A percentile compares a stretch with the other conserved stretches of the same genome.
phyloP scores from a whole-genome alignment of 2,113 vertebrate species.

The Seriola rivoliana region DNA sequence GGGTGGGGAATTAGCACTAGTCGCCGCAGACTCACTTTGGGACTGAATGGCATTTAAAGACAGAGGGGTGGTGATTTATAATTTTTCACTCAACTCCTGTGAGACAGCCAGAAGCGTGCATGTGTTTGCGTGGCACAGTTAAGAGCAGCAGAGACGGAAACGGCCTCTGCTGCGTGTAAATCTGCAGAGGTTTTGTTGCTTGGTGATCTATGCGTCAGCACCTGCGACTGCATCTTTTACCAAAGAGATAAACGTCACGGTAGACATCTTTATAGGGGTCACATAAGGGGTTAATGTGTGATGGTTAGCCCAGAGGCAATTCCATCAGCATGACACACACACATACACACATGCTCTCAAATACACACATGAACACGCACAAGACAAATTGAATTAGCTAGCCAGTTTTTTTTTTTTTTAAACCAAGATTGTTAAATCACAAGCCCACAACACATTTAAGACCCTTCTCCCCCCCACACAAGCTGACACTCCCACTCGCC shows the following conservation, averaged over 20 bases:
- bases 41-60: slow-evolving; percentile 61
- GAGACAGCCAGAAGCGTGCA: slow-evolving; percentile 20
- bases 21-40: slow-evolving; percentile 15
- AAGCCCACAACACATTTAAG: slow-evolving; percentile 65
- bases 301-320: slow-evolving; percentile 57
- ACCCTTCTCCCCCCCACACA: slow-evolving; percentile 37
- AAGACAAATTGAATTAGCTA: slow-evolving; percentile 69
- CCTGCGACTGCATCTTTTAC: slow-evolving; percentile 67
- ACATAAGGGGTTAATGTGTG: slow-evolving; percentile 77
- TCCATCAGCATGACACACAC: slow-evolving; percentile 53
- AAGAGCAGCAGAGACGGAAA: slow-evolving; percentile 19
- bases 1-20: slow-evolving; percentile 39
- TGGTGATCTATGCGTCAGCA: slow-evolving; percentile 60
- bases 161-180: slow-evolving; percentile 44
- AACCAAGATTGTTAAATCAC: slow-evolving; percentile 68
- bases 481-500: slow-evolving; percentile 61
- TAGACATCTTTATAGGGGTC: slow-evolving; percentile 76
- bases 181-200: slow-evolving; percentile 43
- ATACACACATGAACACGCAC: slow-evolving; percentile 32
- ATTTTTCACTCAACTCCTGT: background rate
- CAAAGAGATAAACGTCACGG: slow-evolving; percentile 72
- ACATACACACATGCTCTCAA: background rate
- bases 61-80: slow-evolving; percentile 42
- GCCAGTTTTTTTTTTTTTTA: slow-evolving; percentile 54
- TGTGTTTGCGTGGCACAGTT: slow-evolving; percentile 30